Conservation (phyloP, 2,797 vertebrate species). For the Scleropages formosus region DNA sequence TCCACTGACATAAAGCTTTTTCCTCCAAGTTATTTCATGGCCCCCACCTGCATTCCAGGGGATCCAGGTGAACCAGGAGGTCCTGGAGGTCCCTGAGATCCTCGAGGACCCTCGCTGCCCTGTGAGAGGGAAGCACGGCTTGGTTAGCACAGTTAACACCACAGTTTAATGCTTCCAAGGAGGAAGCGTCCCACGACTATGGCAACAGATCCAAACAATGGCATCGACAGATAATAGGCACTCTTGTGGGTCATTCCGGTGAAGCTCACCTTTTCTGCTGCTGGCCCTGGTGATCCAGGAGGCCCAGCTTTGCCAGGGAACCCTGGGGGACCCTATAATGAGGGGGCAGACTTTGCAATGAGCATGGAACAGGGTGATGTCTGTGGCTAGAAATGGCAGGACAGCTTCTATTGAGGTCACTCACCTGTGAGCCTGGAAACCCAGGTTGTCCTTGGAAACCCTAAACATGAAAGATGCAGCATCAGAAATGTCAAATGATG, state of each 20-base stretch:
- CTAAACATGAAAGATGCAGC: conserved; percentile 58
- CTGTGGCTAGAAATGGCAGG: neutral
- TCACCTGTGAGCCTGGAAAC: conserved; percentile 85
- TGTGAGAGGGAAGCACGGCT: conserved; percentile 44
- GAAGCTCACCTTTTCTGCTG: conserved; percentile 80
- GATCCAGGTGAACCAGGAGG: conserved; percentile 77
- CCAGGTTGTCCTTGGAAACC: conserved; percentile 91
- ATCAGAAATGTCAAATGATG: neutral
- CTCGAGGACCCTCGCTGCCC: conserved; percentile 79
- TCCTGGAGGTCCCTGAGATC: conserved; percentile 78
- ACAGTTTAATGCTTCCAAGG: neutral
- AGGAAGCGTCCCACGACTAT: neutral
- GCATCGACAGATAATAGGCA: neutral
- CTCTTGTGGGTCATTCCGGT: neutral
- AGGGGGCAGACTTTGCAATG: conserved; percentile 18
- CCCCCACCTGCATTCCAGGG: conserved; percentile 81
- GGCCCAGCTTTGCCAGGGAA: conserved; percentile 82
- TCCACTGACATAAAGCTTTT: too few species aligned
- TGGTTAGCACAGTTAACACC: neutral
- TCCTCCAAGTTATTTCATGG: neutral
- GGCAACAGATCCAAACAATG: neutral
- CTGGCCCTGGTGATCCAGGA: conserved; percentile 72
- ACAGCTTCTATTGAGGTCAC: conserved; percentile 45
- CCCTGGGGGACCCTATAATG: conserved; percentile 83
- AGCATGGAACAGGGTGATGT: neutral